A percentile compares a stretch with the other conserved stretches of the same genome.
These are phyloP conservation scores for Sitophilus oryzae DNA, from an alignment of 1,140 invertebrate genomes.

Conservation along the genomic window DNA sequence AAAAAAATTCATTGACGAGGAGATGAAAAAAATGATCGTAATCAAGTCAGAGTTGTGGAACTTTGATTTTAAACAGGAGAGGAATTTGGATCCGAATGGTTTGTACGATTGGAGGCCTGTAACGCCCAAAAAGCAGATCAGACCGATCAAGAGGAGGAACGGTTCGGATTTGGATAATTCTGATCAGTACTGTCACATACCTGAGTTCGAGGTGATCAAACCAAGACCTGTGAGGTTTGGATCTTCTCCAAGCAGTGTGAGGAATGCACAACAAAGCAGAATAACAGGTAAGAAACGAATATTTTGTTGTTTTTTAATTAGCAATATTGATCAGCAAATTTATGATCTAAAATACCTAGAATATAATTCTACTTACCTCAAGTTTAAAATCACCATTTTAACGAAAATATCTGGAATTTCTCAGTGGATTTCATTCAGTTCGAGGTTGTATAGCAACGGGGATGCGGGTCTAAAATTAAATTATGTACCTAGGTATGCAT, in stretches of 20 bases:
- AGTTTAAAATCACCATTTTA: no score
- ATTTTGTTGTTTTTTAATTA: no score
- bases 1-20: constrained; percentile 39
- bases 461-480: no score
- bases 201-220: constrained; percentile 10
- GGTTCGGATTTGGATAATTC: constrained; percentile 23
- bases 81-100: constrained; percentile 31
- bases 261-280: constrained; percentile 13
- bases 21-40: constrained; percentile 35
- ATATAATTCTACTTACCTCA: no score
- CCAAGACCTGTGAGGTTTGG: constrained; percentile 5
- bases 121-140: constrained; percentile 21
- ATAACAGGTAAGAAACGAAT: constrained; percentile 29
- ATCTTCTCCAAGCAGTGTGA: neutral
- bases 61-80: constrained; percentile 42
- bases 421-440: no score
- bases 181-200: constrained; percentile 19
- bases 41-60: constrained; percentile 42
- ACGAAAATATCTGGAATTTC: no score
- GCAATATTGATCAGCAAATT: no score
- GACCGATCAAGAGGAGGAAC: constrained; percentile 20
- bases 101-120: constrained; percentile 31
- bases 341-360: no score
- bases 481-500: no score
- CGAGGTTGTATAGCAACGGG: no score